These are phyloP conservation scores for Austrolebias charrua DNA, from an alignment of 2,797 vertebrate species.

Conservation along the genomic window DNA sequence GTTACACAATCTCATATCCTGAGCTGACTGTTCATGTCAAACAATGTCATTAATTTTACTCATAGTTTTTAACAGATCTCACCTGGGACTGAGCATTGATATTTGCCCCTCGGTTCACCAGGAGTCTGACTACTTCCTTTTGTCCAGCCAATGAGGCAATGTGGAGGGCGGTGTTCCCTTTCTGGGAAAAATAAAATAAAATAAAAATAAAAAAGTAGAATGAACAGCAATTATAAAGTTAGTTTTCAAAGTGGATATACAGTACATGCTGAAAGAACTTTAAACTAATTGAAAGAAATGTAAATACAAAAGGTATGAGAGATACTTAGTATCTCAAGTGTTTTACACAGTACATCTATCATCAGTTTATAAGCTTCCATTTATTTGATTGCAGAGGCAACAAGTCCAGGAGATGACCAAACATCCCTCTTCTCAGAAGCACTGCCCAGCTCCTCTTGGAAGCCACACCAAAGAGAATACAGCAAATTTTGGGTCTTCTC, in stretches of 20 bases:
- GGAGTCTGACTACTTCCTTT: slow-evolving; percentile 87
- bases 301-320: too few relatives aligned
- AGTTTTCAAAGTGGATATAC: background rate
- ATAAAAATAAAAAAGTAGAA: background rate
- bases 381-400: too few relatives aligned
- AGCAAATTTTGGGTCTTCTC: too few relatives aligned
- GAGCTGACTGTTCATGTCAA: background rate
- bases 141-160: slow-evolving; percentile 97
- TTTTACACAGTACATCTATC: too few relatives aligned
- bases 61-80: background rate
- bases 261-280: background rate
- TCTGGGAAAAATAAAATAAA: slow-evolving; percentile 74
- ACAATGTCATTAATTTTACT: background rate
- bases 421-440: too few relatives aligned
- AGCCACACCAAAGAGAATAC: too few relatives aligned
- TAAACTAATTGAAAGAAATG: background rate
- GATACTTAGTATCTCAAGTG: too few relatives aligned
- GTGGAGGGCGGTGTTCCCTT: slow-evolving; percentile 97
- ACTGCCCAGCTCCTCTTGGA: too few relatives aligned
- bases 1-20: background rate
- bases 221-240: background rate
- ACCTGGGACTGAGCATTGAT: slow-evolving; percentile 98
- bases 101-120: slow-evolving; percentile 92
- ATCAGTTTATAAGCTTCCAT: too few relatives aligned
- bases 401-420: too few relatives aligned